Evolutionary conservation across 1,140 invertebrate species (phyloP).

Genomic region (Drosophila asahinai): DNA sequence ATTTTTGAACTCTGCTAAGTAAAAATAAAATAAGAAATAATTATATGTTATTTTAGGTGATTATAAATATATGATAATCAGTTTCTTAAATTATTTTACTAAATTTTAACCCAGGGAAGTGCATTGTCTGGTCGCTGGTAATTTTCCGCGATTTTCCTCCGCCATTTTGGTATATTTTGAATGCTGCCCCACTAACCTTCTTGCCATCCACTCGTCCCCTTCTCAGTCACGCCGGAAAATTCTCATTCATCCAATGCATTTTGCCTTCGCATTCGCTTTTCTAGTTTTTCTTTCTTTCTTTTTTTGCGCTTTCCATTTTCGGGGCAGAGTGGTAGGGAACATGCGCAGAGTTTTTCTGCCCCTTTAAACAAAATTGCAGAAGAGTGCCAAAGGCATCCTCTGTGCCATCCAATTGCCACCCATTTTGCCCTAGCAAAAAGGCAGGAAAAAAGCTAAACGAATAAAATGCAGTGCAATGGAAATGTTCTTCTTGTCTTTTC

Average conservation of each 20-base stretch:
- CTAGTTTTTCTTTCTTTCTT: conserved; percentile 41
- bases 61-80: no score
- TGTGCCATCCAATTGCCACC: not conserved
- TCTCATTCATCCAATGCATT: conserved; percentile 57
- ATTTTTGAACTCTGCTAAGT: no score
- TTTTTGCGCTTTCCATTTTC: not conserved
- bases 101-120: not conserved
- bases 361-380: conserved; percentile 54
- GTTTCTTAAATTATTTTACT: no score
- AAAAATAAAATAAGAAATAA: no score
- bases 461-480: conserved; percentile 78
- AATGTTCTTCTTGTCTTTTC: conserved; percentile 40
- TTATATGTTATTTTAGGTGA: no score
- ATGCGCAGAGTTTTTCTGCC: conserved; percentile 76
- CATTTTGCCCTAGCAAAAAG: not conserved
- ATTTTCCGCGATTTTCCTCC: conserved; percentile 11
- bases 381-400: conserved; percentile 34
- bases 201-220: not conserved
- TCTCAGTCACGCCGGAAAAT: conserved; percentile 23
- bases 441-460: conserved; percentile 18
- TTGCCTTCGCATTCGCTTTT: conserved; percentile 60
- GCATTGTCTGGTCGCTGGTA: not conserved
- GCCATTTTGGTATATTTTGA: conserved; percentile 50
- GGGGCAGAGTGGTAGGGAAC: conserved; percentile 58
- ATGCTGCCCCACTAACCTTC: conserved; percentile 53